Conservation (phyloP, 2,888 invertebrate species). For the Drosophila rubida region DNA sequence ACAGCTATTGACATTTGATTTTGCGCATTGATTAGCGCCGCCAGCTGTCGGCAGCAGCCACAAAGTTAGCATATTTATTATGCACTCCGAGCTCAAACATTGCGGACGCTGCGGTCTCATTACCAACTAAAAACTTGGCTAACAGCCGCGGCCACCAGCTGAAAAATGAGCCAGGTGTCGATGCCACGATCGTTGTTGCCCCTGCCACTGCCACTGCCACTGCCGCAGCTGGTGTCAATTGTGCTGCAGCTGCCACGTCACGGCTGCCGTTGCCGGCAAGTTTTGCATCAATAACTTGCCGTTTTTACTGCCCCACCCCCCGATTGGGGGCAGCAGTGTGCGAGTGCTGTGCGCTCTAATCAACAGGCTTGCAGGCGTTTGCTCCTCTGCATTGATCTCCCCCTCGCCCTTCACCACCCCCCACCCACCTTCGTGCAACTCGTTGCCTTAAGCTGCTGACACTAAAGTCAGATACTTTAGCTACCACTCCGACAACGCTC, state of each 20-base stretch:
- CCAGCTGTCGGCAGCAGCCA: conserved; percentile 30
- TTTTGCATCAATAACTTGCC: conserved; percentile 59
- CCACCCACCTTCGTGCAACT: too few species aligned
- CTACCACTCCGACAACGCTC: too few species aligned
- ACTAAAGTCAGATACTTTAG: too few species aligned
- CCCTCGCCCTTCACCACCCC: too few species aligned
- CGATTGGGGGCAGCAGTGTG: neutral
- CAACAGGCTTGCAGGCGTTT: conserved; percentile 39
- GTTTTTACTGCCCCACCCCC: conserved; percentile 47
- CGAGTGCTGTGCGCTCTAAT: conserved; percentile 42
- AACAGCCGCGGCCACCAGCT: conserved; percentile 48
- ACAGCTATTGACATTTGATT: conserved; percentile 64
- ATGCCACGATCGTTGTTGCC: neutral
- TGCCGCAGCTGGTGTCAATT: neutral
- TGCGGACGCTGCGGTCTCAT: conserved; percentile 58
- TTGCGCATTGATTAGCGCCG: conserved; percentile 68
- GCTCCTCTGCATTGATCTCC: neutral
- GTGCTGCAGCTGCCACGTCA: conserved; percentile 3
- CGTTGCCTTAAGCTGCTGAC: too few species aligned
- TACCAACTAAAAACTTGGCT: conserved; percentile 50
- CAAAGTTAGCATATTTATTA: conserved; percentile 77
- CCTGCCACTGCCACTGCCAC: neutral
- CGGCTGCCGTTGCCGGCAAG: conserved; percentile 18
- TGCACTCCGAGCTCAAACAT: conserved; percentile 61
- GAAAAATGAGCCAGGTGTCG: conserved; percentile 43